A percentile compares a stretch with the other conserved stretches of the same genome.
These are phyloP conservation scores for Heterodera schachtii DNA, from an alignment of 1,140 invertebrate species.

Conservation along the genomic window DNA sequence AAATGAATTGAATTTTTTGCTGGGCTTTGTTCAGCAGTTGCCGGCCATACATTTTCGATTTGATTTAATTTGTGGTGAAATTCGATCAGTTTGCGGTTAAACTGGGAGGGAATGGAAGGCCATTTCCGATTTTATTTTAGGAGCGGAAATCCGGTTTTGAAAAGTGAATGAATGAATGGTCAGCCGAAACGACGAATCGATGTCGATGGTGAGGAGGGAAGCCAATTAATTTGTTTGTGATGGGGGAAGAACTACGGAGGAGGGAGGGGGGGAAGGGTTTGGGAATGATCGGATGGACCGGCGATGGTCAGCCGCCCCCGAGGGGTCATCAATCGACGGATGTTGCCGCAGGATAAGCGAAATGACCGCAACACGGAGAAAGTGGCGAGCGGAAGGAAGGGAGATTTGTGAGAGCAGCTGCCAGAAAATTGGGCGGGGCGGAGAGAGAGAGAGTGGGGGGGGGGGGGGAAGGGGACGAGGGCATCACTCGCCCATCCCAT, in stretches of 20 bases:
- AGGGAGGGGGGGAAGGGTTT: not conserved
- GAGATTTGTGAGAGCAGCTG: not conserved
- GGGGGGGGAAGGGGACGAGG: not conserved
- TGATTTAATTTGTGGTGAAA: no score
- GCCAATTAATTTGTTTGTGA: slow-evolving; percentile 6
- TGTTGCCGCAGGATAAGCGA: not conserved
- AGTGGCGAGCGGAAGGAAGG: no score
- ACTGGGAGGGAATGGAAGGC: no score
- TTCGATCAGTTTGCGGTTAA: no score
- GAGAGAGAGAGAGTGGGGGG: no score
- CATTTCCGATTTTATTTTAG: no score
- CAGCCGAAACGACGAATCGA: slow-evolving; percentile 3
- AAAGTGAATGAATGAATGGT: not conserved
- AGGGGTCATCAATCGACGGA: slow-evolving; percentile 1
- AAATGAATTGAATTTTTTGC: no score
- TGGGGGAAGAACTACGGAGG: not conserved
- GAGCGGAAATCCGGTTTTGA: not conserved
- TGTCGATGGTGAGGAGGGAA: not conserved
- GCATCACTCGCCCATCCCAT: not conserved
- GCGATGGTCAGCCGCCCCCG: not conserved
- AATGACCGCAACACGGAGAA: slow-evolving; percentile 1
- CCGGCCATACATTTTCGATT: no score
- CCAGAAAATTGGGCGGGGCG: no score
- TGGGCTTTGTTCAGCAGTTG: no score
- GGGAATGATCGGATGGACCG: not conserved